phyloP scores from a whole-genome alignment of 2,113 vertebrate species.

The Fregetta grallaria region DNA sequence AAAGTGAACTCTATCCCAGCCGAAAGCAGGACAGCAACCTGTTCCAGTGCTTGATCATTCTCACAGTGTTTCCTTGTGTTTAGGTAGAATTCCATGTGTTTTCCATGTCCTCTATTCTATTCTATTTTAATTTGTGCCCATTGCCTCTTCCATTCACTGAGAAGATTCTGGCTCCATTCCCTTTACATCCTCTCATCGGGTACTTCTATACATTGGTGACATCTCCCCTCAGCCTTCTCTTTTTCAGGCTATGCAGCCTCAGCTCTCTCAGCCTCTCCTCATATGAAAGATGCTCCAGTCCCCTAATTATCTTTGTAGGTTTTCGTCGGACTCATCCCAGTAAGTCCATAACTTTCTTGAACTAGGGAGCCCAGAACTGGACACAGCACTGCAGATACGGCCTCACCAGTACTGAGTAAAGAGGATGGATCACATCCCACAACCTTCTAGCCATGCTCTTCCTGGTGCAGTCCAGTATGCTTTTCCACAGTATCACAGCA shows the following conservation, averaged over 20 bases:
- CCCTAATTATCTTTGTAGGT: background rate
- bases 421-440: background rate
- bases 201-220: background rate
- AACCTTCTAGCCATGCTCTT: background rate
- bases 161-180: background rate
- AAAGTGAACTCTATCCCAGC: too few relatives aligned
- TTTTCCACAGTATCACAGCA: background rate
- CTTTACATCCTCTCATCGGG: background rate
- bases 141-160: background rate
- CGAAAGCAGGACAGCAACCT: background rate
- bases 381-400: background rate
- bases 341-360: background rate
- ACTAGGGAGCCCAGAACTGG: background rate
- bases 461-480: background rate
- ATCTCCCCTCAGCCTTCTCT: background rate
- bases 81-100: background rate
- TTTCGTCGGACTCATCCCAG: background rate
- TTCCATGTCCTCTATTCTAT: background rate
- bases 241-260: background rate
- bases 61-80: background rate
- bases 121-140: background rate
- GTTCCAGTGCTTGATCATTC: background rate
- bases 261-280: background rate
- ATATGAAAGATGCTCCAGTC: background rate
- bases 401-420: background rate